phyloP scores from a whole-genome alignment of 1,140 invertebrate genomes.

The Diorhabda carinulata region DNA sequence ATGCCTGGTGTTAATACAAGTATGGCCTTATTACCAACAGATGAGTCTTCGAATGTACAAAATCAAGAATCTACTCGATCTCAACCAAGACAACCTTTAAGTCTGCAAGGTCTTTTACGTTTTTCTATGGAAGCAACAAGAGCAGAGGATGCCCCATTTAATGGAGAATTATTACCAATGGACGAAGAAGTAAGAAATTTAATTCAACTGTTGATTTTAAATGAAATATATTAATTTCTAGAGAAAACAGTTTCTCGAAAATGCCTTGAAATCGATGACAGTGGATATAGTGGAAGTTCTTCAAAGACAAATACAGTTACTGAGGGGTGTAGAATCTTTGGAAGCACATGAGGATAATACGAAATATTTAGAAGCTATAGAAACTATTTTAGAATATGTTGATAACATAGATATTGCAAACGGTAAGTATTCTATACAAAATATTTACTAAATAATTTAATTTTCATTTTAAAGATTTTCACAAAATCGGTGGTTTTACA shows the following conservation, averaged over 20 bases:
- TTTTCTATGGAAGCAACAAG: conserved; percentile 63
- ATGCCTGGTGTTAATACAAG: conserved; percentile 9
- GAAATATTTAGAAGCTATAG: conserved; percentile 55
- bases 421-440: conserved; percentile 48
- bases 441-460: not conserved
- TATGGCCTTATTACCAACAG: conserved; percentile 8
- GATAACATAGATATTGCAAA: conserved; percentile 71
- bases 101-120: conserved; percentile 56
- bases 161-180: conserved; percentile 51
- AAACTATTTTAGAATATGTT: conserved; percentile 60
- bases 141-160: conserved; percentile 53
- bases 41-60: not conserved
- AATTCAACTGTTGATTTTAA: conserved; percentile 4
- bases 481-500: conserved; percentile 73
- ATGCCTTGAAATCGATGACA: conserved; percentile 63
- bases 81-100: conserved; percentile 43
- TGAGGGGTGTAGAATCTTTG: conserved; percentile 52
- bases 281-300: conserved; percentile 63
- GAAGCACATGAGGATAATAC: conserved; percentile 52
- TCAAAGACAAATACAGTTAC: conserved; percentile 55
- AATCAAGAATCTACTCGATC: not conserved
- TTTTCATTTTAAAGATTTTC: conserved; percentile 59
- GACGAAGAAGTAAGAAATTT: conserved; percentile 55
- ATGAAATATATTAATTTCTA: conserved; percentile 47
- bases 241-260: conserved; percentile 64